Percentiles rank a stretch among this genome's conserved stretches.
Evolutionary conservation across 2,113 vertebrate species (phyloP).

Genomic region (Lasiurus cinereus): DNA sequence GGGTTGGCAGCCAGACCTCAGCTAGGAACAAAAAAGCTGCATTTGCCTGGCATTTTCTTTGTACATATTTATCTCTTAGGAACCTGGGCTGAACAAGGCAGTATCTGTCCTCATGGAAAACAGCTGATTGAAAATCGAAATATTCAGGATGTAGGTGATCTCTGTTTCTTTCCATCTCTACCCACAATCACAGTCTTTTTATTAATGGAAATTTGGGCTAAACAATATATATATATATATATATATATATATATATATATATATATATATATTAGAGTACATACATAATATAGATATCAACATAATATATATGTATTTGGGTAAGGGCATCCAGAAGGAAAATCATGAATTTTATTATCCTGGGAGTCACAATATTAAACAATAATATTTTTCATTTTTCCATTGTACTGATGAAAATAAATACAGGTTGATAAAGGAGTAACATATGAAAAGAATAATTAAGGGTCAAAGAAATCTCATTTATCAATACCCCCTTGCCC

Average conservation of each 20-base stretch:
- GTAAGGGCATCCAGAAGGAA: neutral
- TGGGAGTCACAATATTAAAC: slow-evolving; percentile 22
- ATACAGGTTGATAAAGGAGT: slow-evolving; percentile 58
- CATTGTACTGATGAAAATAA: slow-evolving; percentile 53
- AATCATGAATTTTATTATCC: neutral
- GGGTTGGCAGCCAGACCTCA: neutral
- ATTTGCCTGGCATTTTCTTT: neutral
- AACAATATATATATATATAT: neutral
- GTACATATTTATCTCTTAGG: neutral
- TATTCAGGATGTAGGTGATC: neutral
- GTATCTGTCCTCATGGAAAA: neutral
- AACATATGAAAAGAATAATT: slow-evolving; percentile 67
- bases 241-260: neutral
- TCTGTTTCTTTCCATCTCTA: slow-evolving; percentile 17
- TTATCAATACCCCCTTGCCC: slow-evolving; percentile 48
- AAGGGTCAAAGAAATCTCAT: slow-evolving; percentile 65
- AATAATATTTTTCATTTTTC: slow-evolving; percentile 16
- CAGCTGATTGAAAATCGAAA: neutral
- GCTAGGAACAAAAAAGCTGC: neutral
- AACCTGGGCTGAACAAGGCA: neutral
- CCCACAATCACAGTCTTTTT: neutral
- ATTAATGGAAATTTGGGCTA: neutral
- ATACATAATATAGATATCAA: neutral
- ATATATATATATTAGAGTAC: neutral
- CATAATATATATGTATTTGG: neutral